Conservation (phyloP, 2,797 vertebrate species). For the Danio aesculapii region DNA sequence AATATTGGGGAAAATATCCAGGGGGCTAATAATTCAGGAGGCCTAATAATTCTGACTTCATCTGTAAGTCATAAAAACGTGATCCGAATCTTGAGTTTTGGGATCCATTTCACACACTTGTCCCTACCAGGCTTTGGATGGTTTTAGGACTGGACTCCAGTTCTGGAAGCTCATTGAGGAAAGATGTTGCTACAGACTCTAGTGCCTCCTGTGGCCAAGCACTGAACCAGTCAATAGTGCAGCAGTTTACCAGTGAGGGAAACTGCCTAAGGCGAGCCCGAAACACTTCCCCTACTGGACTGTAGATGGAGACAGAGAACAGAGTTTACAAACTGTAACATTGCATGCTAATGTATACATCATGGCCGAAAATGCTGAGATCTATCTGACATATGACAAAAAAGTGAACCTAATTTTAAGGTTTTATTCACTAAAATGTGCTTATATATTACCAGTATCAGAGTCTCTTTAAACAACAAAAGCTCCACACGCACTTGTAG, state of each 20-base stretch:
- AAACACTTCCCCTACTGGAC: constrained; percentile 91
- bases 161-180: constrained; percentile 84
- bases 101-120: constrained; percentile 32
- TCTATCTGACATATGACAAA: background rate
- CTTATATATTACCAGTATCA: no score
- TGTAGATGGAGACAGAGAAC: constrained; percentile 60
- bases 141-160: constrained; percentile 72
- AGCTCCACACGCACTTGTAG: no score
- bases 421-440: no score
- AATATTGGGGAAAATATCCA: no score
- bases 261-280: constrained; percentile 89
- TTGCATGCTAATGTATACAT: background rate
- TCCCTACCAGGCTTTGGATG: constrained; percentile 83
- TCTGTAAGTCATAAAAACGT: no score
- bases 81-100: no score
- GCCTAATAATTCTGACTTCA: no score
- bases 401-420: no score
- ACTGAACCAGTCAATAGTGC: constrained; percentile 94
- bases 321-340: background rate
- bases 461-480: background rate
- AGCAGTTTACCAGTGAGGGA: constrained; percentile 88
- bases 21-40: no score
- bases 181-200: constrained; percentile 84
- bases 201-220: constrained; percentile 93
- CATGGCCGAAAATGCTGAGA: background rate